phyloP scores from a whole-genome alignment of 2,888 invertebrate genomes.

The Glaucopsyche alexis region DNA sequence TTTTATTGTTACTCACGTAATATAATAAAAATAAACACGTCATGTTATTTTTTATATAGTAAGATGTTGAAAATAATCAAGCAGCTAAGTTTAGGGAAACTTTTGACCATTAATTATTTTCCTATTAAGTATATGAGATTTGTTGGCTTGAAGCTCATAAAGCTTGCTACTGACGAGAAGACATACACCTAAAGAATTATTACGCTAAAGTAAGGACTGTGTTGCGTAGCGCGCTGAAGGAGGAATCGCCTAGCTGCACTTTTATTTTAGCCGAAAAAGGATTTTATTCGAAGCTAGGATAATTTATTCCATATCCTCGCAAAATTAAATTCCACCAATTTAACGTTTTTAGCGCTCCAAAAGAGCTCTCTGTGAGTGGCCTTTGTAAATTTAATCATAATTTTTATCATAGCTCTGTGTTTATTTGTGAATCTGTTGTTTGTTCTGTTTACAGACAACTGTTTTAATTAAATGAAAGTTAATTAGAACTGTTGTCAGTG shows the following conservation, averaged over 20 bases:
- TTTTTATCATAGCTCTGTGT: constrained; percentile 21
- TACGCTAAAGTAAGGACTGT: too few relatives aligned
- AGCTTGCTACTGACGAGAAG: too few relatives aligned
- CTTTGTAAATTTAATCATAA: constrained; percentile 26
- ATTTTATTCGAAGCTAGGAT: constrained; percentile 37
- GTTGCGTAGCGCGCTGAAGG: too few relatives aligned
- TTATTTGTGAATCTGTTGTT: constrained; percentile 12
- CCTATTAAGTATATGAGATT: too few relatives aligned
- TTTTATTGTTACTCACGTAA: too few relatives aligned
- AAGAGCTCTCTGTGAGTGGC: constrained; percentile 28
- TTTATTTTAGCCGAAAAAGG: constrained; percentile 30
- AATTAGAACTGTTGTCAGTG: background rate
- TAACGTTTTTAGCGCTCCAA: constrained; percentile 36
- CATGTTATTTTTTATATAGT: too few relatives aligned
- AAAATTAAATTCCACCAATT: constrained; percentile 38
- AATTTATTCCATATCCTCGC: constrained; percentile 35
- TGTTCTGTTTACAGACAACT: background rate
- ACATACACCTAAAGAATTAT: too few relatives aligned
- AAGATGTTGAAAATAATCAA: too few relatives aligned
- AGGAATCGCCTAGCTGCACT: background rate
- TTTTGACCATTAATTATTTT: too few relatives aligned
- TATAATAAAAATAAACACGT: too few relatives aligned
- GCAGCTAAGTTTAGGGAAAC: too few relatives aligned
- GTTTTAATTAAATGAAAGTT: background rate
- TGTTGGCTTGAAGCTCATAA: too few relatives aligned